Conservation (phyloP, 2,113 vertebrate species). For the Willisornis vidua region DNA sequence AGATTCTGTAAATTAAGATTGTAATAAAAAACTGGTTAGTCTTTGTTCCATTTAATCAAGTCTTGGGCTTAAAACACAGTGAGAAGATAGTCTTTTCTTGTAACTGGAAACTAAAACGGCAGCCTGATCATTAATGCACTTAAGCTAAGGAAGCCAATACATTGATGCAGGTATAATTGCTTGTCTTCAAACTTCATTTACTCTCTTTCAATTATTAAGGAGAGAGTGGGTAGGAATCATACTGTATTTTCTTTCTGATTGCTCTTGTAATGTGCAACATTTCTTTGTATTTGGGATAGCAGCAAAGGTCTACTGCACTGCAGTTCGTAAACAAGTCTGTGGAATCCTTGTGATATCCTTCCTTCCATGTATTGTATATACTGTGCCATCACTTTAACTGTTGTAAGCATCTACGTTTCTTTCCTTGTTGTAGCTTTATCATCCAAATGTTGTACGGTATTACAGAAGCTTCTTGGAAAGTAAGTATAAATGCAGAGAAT, state of each 20-base stretch:
- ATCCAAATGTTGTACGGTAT: constrained; percentile 89
- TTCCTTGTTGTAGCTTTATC: constrained; percentile 80
- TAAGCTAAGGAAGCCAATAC: neutral
- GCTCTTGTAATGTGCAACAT: neutral
- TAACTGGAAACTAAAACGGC: neutral
- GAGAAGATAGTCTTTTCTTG: neutral
- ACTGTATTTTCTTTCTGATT: neutral
- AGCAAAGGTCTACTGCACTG: neutral
- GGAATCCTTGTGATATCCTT: neutral
- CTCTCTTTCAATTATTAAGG: neutral
- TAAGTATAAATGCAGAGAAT: constrained; percentile 66
- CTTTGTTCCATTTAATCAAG: neutral
- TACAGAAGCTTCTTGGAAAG: constrained; percentile 92
- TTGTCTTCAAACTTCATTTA: neutral
- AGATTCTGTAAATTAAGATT: neutral
- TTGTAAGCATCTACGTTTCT: neutral
- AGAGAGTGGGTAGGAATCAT: neutral
- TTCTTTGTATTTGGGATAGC: neutral
- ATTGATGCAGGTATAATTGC: neutral
- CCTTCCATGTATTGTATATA: neutral
- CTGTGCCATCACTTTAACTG: neutral
- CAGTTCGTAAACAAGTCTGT: neutral
- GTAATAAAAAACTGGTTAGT: neutral
- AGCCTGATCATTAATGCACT: neutral
- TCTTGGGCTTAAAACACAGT: neutral